These are phyloP conservation scores for Fragum fragum DNA, from an alignment of 2,888 invertebrate species.

Conservation along the genomic window DNA sequence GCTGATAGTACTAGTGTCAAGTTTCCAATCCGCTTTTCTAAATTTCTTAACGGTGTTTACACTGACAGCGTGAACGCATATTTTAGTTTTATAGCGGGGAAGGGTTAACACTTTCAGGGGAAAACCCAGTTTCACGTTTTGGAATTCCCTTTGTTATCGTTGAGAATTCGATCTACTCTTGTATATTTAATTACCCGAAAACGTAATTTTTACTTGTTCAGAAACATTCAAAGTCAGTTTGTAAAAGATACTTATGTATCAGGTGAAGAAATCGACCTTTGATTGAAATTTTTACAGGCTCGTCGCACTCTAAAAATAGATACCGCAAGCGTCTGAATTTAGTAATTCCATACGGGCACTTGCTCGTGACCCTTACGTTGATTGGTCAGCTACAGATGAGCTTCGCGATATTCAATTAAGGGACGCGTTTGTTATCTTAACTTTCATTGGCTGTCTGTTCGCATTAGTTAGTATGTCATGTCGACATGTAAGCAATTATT, in stretches of 20 bases:
- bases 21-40: too few species aligned
- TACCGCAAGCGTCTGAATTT: slow-evolving; percentile 37
- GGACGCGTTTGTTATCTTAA: slow-evolving; percentile 32
- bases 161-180: too few species aligned
- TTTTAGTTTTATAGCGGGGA: too few species aligned
- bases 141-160: not conserved
- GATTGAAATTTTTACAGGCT: slow-evolving; percentile 2
- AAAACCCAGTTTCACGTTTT: not conserved
- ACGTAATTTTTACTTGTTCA: too few species aligned
- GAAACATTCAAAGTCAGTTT: too few species aligned
- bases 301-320: slow-evolving; percentile 21
- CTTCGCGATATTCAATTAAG: slow-evolving; percentile 64
- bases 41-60: too few species aligned
- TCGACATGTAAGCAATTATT: not conserved
- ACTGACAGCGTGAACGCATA: too few species aligned
- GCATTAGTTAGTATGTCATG: not conserved
- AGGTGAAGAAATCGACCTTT: slow-evolving; percentile 27
- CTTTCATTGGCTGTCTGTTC: slow-evolving; percentile 53
- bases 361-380: slow-evolving; percentile 61
- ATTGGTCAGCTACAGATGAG: slow-evolving; percentile 64
- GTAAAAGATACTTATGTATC: slow-evolving; percentile 11
- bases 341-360: slow-evolving; percentile 71
- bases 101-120: not conserved
- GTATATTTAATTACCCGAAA: too few species aligned
- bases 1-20: too few species aligned